Conservation (phyloP, 1,140 invertebrate genomes). For the Pomacea maculata region DNA sequence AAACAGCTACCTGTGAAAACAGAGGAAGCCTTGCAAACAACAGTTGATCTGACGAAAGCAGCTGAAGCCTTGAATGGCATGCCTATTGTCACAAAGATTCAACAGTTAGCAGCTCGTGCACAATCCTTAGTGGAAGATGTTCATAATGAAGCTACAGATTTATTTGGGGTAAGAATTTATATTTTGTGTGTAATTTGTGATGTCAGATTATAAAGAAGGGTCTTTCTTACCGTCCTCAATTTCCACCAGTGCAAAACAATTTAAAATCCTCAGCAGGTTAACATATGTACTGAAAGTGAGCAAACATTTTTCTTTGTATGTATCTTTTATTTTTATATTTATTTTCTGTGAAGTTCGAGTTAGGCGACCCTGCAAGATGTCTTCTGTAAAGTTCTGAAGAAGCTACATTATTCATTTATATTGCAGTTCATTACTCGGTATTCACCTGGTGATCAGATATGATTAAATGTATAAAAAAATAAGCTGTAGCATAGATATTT, state of each 20-base stretch:
- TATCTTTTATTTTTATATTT: no score
- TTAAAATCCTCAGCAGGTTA: background rate
- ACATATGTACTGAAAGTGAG: no score
- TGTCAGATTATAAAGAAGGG: background rate
- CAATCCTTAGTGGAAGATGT: slow-evolving; percentile 30
- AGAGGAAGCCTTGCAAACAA: background rate
- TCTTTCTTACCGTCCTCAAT: background rate
- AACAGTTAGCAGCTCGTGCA: slow-evolving; percentile 24
- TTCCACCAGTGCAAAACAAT: background rate
- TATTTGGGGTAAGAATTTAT: slow-evolving; percentile 9
- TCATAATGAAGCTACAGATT: slow-evolving; percentile 19
- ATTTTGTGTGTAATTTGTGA: background rate
- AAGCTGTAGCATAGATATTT: background rate
- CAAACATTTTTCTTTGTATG: no score
- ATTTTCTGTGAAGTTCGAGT: background rate
- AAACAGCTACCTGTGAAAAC: slow-evolving; percentile 14
- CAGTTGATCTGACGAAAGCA: background rate
- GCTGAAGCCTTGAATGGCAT: slow-evolving; percentile 18
- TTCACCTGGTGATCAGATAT: background rate
- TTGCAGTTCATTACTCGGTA: background rate
- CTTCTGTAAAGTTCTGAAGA: background rate
- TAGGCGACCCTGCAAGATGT: background rate
- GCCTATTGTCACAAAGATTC: slow-evolving; percentile 26
- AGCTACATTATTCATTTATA: background rate
- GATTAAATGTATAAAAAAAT: background rate